These are phyloP conservation scores for Phrynosoma blainvillii DNA, from an alignment of 2,113 vertebrate genomes.

Conservation along the genomic window DNA sequence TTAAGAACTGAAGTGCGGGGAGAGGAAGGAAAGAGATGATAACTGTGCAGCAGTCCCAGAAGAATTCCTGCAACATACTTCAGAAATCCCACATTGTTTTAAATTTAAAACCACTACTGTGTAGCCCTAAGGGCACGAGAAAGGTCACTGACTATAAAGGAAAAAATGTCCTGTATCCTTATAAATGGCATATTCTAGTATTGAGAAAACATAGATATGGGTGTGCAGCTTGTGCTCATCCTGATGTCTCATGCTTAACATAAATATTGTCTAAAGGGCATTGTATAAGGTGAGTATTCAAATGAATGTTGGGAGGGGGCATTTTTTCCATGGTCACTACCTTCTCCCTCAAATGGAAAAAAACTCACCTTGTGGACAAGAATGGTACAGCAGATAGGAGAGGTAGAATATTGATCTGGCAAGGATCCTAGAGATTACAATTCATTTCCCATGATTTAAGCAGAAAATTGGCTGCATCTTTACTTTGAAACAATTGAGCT, in stretches of 20 bases:
- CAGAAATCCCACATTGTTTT: conserved; percentile 40
- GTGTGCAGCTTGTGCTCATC: background rate
- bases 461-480: background rate
- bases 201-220: background rate
- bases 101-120: conserved; percentile 55
- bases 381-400: background rate
- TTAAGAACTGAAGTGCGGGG: conserved; percentile 36
- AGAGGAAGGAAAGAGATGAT: background rate
- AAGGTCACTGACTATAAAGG: conserved; percentile 60
- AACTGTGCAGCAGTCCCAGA: conserved; percentile 50
- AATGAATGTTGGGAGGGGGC: background rate
- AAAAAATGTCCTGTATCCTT: conserved; percentile 27
- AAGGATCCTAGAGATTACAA: background rate
- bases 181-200: background rate
- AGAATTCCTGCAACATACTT: conserved; percentile 52
- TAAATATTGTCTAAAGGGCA: background rate
- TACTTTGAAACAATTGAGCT: background rate
- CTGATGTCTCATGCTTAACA: background rate
- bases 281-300: background rate
- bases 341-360: background rate
- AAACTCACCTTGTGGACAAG: background rate
- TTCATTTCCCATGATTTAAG: background rate
- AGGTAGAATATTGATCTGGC: background rate
- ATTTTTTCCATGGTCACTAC: background rate
- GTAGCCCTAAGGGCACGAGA: conserved; percentile 43